Base-by-base conservation (phyloP, 2,888 invertebrate genomes). In the Stegana nigrithorax region DNA sequence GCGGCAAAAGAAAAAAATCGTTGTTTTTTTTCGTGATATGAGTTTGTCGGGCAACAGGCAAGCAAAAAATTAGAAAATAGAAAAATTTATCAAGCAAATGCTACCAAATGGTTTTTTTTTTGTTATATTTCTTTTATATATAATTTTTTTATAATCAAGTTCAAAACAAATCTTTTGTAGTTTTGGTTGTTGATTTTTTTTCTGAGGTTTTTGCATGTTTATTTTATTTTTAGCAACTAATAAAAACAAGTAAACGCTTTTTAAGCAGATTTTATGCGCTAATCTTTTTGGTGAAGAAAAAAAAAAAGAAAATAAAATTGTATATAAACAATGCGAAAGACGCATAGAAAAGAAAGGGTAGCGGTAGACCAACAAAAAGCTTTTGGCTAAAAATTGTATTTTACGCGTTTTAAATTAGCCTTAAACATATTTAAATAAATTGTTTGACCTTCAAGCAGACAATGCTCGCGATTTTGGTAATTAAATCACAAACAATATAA, bases 391-490 rank as follows among this genome's bases (percentile, higher is more conserved):
- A 36, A 36, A 36, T 29, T 39, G n/a, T 12, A 10, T 56, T 75
- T 79, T 75, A 75, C 77, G 79, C 75, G 77, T 77, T 78, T 75
- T 78, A 75, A 79, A 75, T 75, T 79, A 79, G 75, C 66, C 67
- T 69, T 14, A 39, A 39, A 39, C 12, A 39, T 14, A 39, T n/a
- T 5, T 14, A 39, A 39, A 39, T n/a, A 29, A 14, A 1, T 39
- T 39, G 10, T 14, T n/a, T 39, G 39, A 39, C 39, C 39, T 39
- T 39, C 39, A 39, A 39, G 17, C n/a, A 1, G n/a, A 32, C 10
- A 12, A 4, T 42, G 2, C 7, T 44, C 17, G 2, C 17, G 44
- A 8, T n/a, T n/a, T n/a, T n/a, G 7, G 42, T 2, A 42, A 14
- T 14, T 14, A 42, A 42, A 42, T 42, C 12, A n/a, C 12, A 14